Evolutionary conservation across 2,113 vertebrate species (phyloP), one percentile per base, ranked within the genome.

Genomic region (Corythornis vintsioides): DNA sequence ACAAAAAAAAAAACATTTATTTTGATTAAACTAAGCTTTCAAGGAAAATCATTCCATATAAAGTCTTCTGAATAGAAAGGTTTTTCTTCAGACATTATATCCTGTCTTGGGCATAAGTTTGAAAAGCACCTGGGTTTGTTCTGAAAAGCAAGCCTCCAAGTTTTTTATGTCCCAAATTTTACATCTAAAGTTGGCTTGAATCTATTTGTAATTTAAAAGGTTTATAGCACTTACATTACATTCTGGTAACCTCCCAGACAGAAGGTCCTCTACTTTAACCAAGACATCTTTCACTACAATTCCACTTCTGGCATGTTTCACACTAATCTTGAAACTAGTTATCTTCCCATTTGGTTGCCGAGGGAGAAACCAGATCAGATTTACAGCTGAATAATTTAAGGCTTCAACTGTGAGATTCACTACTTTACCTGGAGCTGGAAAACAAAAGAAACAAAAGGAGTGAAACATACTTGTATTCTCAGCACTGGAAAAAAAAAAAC

Each of bases 291-390:
- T 98, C 73, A 99, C 98, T 10, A 98, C 96, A 96, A 98, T 97
- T 24, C 98, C 98, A 24, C 98, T 99, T 91, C 99, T 98, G 89
- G 98, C 98, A n/a, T 98, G 98, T 90, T 99, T 99, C 61, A 98
- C 98, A 93, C 98, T 99, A 65, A 99, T 98, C 61, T 98, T 98
- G 96, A 99, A 99, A 96, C 98, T 98, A 55, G 98, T 99, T 96
- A 99, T 99, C 95, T 98, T 99, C 57, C 99, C 99, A 86, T 99
- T 99, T 93, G 99, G 99, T 95, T 98, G 98, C 43, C 94, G 96
- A 22, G 99, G 99, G 91, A 99, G 98, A 96, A 98, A 99, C 99
- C 99, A 99, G 61, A 98, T 98, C 35, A 99, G 96, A 94, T 98
- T 97, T 82, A 99, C 99, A 47, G 97, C 98, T 60, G 98, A 98